Conservation (phyloP, 2,113 vertebrate genomes). For the Corythaeola cristata region DNA sequence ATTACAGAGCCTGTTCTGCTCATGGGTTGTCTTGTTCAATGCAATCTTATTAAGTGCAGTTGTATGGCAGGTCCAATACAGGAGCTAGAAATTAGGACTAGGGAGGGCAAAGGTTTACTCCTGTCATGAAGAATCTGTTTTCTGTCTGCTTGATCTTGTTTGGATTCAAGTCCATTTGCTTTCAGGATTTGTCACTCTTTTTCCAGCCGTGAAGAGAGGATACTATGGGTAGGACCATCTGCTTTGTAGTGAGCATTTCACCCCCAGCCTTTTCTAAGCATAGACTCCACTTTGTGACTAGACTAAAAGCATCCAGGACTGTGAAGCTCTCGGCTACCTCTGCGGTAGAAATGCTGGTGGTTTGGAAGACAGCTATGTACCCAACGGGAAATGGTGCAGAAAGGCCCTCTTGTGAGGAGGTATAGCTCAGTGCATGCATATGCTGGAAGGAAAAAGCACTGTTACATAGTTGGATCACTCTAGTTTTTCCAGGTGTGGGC, state of each 20-base stretch:
- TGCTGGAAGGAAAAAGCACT: neutral
- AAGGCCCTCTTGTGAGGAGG: neutral
- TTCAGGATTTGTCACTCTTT: neutral
- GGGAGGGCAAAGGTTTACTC: neutral
- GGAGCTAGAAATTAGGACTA: neutral
- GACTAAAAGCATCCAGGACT: neutral
- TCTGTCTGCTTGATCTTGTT: neutral
- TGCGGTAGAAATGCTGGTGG: neutral
- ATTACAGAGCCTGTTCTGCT: conserved; percentile 31
- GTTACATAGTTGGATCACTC: neutral
- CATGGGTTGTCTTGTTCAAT: neutral
- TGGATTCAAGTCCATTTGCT: neutral
- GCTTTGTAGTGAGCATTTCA: neutral
- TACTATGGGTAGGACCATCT: neutral
- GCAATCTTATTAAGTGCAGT: neutral
- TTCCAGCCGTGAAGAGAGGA: neutral
- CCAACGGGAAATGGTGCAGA: neutral
- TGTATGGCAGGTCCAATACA: neutral
- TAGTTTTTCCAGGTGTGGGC: neutral
- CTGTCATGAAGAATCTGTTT: neutral
- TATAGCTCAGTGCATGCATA: neutral
- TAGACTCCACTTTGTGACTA: neutral
- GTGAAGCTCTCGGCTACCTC: neutral
- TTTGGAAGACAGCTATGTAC: neutral
- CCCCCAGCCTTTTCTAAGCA: neutral